Percentiles rank a stretch among this genome's conserved stretches.
Evolutionary conservation across 2,113 vertebrate species (phyloP).

Genomic region (Charina bottae): DNA sequence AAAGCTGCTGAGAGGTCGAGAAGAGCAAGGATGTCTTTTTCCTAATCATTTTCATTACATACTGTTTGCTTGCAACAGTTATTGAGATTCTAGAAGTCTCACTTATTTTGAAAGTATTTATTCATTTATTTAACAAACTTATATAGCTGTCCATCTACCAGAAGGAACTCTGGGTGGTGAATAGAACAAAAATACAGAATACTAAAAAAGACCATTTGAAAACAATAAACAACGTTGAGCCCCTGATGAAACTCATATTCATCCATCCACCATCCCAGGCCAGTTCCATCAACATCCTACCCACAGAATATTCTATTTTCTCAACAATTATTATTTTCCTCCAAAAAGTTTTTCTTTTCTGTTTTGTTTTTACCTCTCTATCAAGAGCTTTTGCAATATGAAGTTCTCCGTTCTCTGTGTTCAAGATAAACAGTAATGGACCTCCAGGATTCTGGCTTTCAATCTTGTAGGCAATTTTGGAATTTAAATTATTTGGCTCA

Average conservation of each 20-base stretch:
- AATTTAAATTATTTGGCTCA: conserved; percentile 70
- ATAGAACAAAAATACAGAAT: background rate
- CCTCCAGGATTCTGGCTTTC: conserved; percentile 71
- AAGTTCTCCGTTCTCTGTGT: conserved; percentile 80
- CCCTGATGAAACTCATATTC: background rate
- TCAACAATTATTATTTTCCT: background rate
- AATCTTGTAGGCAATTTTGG: conserved; percentile 84
- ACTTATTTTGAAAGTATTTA: background rate
- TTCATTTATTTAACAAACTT: background rate
- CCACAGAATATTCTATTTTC: background rate
- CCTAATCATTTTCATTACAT: background rate
- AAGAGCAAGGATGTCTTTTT: background rate
- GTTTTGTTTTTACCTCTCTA: conserved; percentile 83
- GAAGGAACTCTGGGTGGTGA: background rate
- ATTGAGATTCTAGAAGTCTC: background rate
- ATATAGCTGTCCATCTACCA: background rate
- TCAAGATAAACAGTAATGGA: conserved; percentile 82
- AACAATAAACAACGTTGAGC: background rate
- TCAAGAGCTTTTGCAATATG: conserved; percentile 77
- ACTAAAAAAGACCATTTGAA: background rate
- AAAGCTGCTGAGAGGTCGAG: background rate
- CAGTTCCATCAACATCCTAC: background rate
- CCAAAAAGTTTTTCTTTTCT: background rate
- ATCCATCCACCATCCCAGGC: background rate
- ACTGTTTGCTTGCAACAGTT: background rate